Evolutionary conservation across 2,113 vertebrate genomes (phyloP), one percentile per base, ranked within the genome.

Genomic region (Lontra canadensis): DNA sequence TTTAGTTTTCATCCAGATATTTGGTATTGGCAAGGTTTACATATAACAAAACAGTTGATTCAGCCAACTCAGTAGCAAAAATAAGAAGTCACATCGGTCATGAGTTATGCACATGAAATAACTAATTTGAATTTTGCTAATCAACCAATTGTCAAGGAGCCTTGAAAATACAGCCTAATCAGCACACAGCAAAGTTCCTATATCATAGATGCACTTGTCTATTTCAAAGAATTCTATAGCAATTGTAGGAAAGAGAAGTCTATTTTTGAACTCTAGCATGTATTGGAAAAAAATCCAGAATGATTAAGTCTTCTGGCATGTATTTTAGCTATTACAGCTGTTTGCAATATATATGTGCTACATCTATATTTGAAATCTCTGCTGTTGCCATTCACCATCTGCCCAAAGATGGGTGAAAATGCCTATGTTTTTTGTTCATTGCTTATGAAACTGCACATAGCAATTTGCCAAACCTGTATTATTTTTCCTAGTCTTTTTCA

Each of bases 291-390:
- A 98, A 96, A 85, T 95, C 73, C 91, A 97, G 93, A 83, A 90
- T 88, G 96, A 93, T 79, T 85, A 95, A 98, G 96, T 94, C 82
- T 96, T 98, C 74, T 98, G 97, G 97, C 90, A 84, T 92, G 80
- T 74, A 93, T 10, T 21, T 97, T 71, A 97, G 88, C 93, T 97
- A 97, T 96, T 98, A 96, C 93, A 98, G 97, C 97, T 95, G 96
- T 94, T 96, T 87, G 23, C 96, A 98, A 89, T 86, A 90, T 96
- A 88, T 90, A 87, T 80, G 96, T 96, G 65, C 31, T 94, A 76
- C 85, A 96, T 91, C 98, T 98, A 94, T 97, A 97, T 79, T 97
- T 97, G 93, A 94, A 96, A 98, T 94, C 61, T 97, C 91, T 94
- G 80, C 90, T 89, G 31, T 67, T 98, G 69, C 69, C 96, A 95